phyloP scores from a whole-genome alignment of 2,888 invertebrate genomes.

The Amphiduros pacificus region DNA sequence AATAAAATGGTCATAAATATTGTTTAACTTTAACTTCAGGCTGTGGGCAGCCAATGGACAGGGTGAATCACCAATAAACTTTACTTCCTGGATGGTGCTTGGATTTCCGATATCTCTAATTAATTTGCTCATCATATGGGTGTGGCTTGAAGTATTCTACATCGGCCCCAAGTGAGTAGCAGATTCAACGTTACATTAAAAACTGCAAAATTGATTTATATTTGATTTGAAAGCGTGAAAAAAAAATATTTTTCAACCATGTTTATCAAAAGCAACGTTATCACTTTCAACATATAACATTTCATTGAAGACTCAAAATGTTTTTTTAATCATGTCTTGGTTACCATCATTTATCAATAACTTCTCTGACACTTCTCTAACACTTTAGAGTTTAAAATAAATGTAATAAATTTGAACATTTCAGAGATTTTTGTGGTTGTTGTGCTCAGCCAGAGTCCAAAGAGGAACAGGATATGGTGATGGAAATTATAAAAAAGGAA shows the following conservation, averaged over 20 bases:
- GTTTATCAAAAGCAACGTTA: not conserved
- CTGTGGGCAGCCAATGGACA: not conserved
- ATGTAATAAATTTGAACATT: conserved; percentile 4
- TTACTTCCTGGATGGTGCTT: conserved; percentile 12
- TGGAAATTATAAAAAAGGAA: not conserved
- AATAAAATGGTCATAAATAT: too few species aligned
- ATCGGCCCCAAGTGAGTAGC: conserved; percentile 14
- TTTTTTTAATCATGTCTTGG: too few species aligned
- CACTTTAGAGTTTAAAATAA: not conserved
- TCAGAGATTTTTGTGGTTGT: conserved; percentile 11
- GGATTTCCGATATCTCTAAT: conserved; percentile 13
- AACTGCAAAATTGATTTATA: not conserved
- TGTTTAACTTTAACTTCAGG: not conserved
- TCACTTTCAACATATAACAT: too few species aligned
- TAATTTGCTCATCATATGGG: conserved; percentile 16
- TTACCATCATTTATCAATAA: not conserved
- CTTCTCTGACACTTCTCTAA: not conserved
- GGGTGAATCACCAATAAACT: conserved; percentile 15
- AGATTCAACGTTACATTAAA: not conserved
- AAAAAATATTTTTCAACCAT: not conserved
- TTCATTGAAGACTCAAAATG: too few species aligned
- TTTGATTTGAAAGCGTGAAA: not conserved
- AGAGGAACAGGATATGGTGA: not conserved
- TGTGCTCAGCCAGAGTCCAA: not conserved
- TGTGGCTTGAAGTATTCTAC: conserved; percentile 12